Evolutionary conservation across 2,113 vertebrate genomes (phyloP).

Genomic region (Zosterops hypoxanthus): DNA sequence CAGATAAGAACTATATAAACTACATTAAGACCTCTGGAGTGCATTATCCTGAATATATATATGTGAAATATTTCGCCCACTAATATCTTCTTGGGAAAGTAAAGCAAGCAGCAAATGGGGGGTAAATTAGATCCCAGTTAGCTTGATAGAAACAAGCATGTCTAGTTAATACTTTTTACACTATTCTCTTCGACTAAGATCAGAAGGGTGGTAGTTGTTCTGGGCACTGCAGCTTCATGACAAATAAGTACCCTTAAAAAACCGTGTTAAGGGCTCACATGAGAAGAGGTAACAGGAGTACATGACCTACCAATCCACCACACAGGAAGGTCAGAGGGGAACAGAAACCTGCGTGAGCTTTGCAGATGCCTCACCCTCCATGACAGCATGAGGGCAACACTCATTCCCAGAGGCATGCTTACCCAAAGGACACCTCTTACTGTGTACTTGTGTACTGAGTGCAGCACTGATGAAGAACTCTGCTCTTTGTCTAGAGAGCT

Average conservation of each 20-base stretch:
- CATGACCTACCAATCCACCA: not conserved
- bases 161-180: not conserved
- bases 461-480: not conserved
- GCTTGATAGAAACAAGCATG: not conserved
- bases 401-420: accelerated
- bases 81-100: not conserved
- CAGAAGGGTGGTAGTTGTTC: not conserved
- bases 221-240: not conserved
- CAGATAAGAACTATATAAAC: not conserved
- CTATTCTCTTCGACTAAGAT: not conserved
- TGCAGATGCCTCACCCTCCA: not conserved
- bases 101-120: not conserved
- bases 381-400: not conserved
- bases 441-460: not conserved
- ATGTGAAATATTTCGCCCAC: not conserved
- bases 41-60: not conserved
- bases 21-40: not conserved
- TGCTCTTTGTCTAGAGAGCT: not conserved
- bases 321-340: not conserved
- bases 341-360: not conserved
- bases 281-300: not conserved
- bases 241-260: not conserved
- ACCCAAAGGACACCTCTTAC: not conserved
- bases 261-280: not conserved
- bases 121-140: not conserved